phyloP scores from a whole-genome alignment of 1,140 invertebrate species.

The Archivesica marissinica region DNA sequence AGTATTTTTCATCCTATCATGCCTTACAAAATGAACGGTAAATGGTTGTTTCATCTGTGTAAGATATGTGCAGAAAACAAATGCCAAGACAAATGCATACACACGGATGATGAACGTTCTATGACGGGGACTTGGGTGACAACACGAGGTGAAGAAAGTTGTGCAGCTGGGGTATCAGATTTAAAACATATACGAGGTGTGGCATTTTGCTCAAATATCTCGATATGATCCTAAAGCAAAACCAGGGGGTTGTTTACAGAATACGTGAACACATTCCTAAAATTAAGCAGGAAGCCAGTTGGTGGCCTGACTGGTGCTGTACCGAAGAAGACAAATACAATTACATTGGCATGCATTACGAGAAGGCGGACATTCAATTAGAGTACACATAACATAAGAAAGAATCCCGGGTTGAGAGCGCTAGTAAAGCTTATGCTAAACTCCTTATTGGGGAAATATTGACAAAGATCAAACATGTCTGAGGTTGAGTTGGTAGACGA shows the following conservation, averaged over 20 bases:
- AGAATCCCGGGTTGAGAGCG: conserved; percentile 76
- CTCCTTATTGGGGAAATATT: too few species aligned
- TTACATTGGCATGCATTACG: conserved; percentile 78
- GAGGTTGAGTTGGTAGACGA: too few species aligned
- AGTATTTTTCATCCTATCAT: conserved; percentile 43
- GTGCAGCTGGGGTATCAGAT: conserved; percentile 79
- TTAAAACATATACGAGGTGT: conserved; percentile 81
- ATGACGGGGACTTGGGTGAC: conserved; percentile 82
- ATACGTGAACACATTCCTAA: conserved; percentile 69
- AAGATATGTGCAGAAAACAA: neutral
- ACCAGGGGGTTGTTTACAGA: conserved; percentile 57
- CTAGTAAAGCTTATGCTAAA: conserved; percentile 60
- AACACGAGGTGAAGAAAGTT: conserved; percentile 82
- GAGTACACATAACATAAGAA: conserved; percentile 74
- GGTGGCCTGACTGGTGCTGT: conserved; percentile 57
- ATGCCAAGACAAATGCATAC: neutral
- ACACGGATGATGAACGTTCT: conserved; percentile 66
- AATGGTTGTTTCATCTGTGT: neutral
- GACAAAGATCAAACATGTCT: too few species aligned
- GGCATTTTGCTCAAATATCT: conserved; percentile 74
- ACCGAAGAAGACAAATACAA: conserved; percentile 58
- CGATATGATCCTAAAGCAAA: neutral
- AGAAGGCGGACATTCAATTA: conserved; percentile 80
- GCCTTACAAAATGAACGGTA: neutral
- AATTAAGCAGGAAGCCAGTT: conserved; percentile 69